Evolutionary conservation across 2,888 invertebrate species (phyloP).

Genomic region (Oscheius onirici): DNA sequence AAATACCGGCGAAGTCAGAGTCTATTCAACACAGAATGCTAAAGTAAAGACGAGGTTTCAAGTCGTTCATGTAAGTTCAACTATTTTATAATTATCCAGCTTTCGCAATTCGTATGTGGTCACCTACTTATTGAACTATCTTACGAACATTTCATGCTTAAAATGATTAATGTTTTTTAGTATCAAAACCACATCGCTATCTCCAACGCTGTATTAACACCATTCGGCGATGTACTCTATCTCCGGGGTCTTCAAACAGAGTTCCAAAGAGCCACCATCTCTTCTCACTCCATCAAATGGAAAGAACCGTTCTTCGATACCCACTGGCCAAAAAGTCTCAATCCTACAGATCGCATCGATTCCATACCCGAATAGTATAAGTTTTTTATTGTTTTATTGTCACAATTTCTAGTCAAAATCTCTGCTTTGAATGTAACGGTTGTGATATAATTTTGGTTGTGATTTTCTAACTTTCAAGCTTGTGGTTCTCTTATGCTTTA

Average conservation of each 20-base stretch:
- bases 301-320: conserved; percentile 11
- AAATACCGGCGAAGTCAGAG: conserved; percentile 53
- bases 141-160: background rate
- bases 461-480: too few species aligned
- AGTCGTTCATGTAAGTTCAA: conserved; percentile 35
- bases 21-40: conserved; percentile 39
- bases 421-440: too few species aligned
- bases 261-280: conserved; percentile 43
- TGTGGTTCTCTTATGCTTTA: too few species aligned
- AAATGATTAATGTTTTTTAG: background rate
- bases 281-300: conserved; percentile 29
- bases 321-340: conserved; percentile 11
- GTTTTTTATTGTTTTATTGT: background rate
- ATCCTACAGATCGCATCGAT: background rate
- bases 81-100: background rate
- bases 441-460: too few species aligned
- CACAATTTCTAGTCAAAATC: too few species aligned
- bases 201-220: conserved; percentile 6
- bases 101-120: too few species aligned
- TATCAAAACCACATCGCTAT: conserved; percentile 23
- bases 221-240: conserved; percentile 41
- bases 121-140: too few species aligned
- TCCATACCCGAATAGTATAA: background rate
- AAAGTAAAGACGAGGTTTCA: conserved; percentile 31
- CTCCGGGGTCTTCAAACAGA: conserved; percentile 49